A percentile compares a stretch with the other conserved stretches of the same genome.
These are phyloP conservation scores for Perodicticus potto DNA, from an alignment of 2,797 vertebrate genomes.

Conservation along the genomic window DNA sequence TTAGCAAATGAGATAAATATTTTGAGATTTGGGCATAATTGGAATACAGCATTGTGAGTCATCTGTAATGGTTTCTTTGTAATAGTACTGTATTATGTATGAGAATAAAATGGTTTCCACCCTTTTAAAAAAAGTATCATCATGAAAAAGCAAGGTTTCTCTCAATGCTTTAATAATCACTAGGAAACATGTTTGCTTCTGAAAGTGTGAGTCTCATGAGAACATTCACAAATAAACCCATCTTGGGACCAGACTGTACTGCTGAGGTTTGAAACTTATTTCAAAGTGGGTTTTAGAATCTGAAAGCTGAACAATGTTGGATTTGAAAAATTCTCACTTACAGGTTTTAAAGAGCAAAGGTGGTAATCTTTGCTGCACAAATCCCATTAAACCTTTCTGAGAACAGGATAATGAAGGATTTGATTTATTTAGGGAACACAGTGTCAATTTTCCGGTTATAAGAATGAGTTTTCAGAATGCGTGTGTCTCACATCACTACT, in stretches of 20 bases:
- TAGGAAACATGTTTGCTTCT: not conserved
- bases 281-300: conserved; percentile 1
- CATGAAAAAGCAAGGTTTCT: not conserved
- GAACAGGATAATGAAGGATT: not conserved
- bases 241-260: not conserved
- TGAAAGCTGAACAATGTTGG: not conserved
- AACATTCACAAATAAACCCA: not conserved
- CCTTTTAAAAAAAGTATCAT: not conserved
- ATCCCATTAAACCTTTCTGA: not conserved
- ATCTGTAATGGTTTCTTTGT: not conserved
- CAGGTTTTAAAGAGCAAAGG: not conserved
- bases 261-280: not conserved
- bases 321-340: not conserved
- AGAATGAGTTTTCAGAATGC: conserved; percentile 16
- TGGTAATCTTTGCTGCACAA: not conserved
- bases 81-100: not conserved
- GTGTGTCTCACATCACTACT: not conserved
- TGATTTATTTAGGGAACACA: not conserved
- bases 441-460: not conserved
- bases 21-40: too few species aligned
- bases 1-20: not conserved
- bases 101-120: not conserved
- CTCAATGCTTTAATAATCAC: not conserved
- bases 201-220: not conserved
- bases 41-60: not conserved